Conservation (phyloP, 2,888 invertebrate genomes). For the Didymodactylos carnosus region DNA sequence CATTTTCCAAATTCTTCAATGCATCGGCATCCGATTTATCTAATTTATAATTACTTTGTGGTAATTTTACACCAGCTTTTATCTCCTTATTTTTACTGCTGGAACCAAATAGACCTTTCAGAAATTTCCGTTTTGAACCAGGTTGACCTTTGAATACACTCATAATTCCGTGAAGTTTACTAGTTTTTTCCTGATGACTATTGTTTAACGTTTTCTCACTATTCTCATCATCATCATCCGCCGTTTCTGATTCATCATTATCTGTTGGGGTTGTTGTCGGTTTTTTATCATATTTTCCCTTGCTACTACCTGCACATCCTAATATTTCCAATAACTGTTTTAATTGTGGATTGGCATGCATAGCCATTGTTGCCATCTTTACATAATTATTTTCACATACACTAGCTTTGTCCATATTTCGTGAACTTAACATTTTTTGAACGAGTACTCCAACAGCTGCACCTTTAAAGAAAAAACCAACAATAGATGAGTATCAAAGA, state of each 20-base stretch:
- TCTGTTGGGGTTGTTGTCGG: background rate
- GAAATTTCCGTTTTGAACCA: background rate
- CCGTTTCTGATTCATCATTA: background rate
- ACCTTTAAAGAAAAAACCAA: background rate
- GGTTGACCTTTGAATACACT: background rate
- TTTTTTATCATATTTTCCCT: background rate
- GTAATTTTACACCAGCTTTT: background rate
- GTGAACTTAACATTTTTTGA: background rate
- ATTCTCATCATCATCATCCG: background rate
- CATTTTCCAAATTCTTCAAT: background rate
- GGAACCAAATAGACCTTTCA: background rate
- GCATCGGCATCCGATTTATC: background rate
- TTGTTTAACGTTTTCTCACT: background rate
- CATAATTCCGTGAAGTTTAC: background rate
- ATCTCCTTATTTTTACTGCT: background rate
- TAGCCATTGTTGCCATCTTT: background rate
- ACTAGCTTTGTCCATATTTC: background rate
- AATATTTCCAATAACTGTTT: background rate
- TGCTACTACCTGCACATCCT: background rate
- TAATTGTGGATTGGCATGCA: background rate
- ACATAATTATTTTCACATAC: background rate
- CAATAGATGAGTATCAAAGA: background rate
- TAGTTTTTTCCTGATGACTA: background rate
- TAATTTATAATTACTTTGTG: background rate
- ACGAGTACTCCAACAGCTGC: background rate